Percentiles rank a stretch among this genome's conserved stretches.
phyloP scores from a whole-genome alignment of 2,797 vertebrate genomes.

The Tinamus major region DNA sequence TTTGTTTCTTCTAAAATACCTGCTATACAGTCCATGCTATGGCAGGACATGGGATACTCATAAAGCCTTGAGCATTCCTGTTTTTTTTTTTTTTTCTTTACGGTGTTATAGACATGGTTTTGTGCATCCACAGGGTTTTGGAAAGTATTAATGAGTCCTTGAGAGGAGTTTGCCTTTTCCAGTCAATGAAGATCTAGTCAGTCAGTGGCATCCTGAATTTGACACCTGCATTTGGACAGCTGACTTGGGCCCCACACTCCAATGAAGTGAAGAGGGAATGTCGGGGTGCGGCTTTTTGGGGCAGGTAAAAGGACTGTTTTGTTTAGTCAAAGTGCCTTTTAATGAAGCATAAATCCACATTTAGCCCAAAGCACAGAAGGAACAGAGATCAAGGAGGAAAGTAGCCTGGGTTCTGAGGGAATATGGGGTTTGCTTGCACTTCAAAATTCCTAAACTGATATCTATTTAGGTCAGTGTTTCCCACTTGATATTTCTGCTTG shows the following conservation, averaged over 20 bases:
- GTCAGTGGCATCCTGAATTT: neutral
- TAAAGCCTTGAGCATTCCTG: neutral
- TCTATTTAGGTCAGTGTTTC: neutral
- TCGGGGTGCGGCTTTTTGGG: neutral
- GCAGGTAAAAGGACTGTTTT: neutral
- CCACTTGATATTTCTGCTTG: neutral
- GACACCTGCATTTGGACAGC: neutral
- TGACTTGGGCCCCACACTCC: neutral
- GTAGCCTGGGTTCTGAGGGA: neutral
- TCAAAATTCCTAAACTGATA: neutral
- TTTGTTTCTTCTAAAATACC: constrained; percentile 1
- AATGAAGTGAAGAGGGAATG: neutral
- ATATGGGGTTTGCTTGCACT: neutral
- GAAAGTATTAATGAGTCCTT: neutral
- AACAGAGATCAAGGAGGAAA: neutral
- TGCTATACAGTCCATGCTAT: neutral
- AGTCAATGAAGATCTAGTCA: neutral
- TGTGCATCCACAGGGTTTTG: neutral
- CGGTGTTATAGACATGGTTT: neutral
- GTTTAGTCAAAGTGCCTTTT: neutral
- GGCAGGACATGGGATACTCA: neutral
- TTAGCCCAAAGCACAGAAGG: neutral
- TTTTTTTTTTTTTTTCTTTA: constrained; percentile 2
- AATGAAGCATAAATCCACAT: neutral
- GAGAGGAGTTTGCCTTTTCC: neutral